Percentiles rank a stretch among this genome's conserved stretches.
phyloP scores from a whole-genome alignment of 2,113 vertebrate species.

The Aptenodytes patagonicus region DNA sequence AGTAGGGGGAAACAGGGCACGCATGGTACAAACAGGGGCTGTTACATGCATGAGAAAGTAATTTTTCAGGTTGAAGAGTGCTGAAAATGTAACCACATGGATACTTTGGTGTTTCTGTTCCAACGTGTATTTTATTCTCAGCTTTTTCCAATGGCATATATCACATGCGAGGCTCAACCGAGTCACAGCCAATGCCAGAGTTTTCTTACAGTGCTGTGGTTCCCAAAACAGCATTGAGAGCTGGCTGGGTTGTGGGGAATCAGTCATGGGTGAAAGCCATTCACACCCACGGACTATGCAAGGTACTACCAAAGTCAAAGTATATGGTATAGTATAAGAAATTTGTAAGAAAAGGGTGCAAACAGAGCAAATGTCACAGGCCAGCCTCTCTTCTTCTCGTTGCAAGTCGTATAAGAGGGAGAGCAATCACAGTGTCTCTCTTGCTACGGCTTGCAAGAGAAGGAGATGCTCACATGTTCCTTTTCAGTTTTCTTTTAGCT shows the following conservation, averaged over 20 bases:
- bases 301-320: neutral
- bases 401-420: neutral
- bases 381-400: neutral
- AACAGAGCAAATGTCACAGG: neutral
- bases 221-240: neutral
- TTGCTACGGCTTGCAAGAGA: neutral
- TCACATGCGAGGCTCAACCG: neutral
- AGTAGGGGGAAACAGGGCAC: neutral
- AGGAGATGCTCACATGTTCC: rapidly evolving
- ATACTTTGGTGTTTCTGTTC: neutral
- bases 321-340: neutral
- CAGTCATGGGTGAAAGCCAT: neutral
- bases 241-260: neutral
- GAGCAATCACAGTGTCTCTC: neutral
- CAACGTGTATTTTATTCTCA: neutral
- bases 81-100: neutral
- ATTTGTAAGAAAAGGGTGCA: neutral
- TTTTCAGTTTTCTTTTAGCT: neutral
- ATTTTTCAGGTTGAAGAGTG: neutral
- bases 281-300: neutral
- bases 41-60: neutral
- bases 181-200: neutral
- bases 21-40: neutral
- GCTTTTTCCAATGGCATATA: neutral
- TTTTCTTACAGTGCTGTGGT: neutral